A percentile compares a stretch with the other conserved stretches of the same genome.
Conservation (phyloP, 1,140 invertebrate genomes). For the Cotesia glomerata region DNA sequence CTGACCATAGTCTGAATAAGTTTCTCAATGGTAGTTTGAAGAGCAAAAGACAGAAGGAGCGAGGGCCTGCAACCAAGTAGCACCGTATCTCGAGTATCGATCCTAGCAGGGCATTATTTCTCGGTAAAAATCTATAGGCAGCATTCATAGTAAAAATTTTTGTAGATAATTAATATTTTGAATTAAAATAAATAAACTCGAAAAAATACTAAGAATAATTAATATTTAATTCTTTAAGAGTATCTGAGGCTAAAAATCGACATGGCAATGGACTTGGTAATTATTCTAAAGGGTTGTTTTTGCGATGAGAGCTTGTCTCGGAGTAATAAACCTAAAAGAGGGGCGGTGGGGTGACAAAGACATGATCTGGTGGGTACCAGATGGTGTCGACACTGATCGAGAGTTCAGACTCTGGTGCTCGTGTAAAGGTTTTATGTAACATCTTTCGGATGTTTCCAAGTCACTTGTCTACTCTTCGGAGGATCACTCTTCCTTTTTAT, state of each 20-base stretch:
- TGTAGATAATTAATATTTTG: too few species aligned
- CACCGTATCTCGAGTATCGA: not conserved
- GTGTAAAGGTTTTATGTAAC: conserved; percentile 29
- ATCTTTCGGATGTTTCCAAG: conserved; percentile 8
- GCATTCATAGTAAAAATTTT: not conserved
- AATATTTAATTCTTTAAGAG: not conserved
- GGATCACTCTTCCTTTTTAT: conserved; percentile 5
- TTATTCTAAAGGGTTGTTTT: conserved; percentile 26
- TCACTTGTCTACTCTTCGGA: conserved; percentile 8
- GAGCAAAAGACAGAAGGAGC: not conserved
- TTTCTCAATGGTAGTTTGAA: not conserved
- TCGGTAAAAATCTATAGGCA: not conserved
- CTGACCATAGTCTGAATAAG: not conserved
- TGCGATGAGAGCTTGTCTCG: conserved; percentile 15
- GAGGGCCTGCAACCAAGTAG: not conserved
- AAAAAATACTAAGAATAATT: not conserved
- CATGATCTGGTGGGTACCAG: conserved; percentile 27
- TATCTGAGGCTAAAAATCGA: not conserved
- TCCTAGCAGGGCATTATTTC: conserved; percentile 6
- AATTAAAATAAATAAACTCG: too few species aligned
- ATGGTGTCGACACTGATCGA: conserved; percentile 28
- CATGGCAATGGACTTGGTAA: conserved; percentile 15
- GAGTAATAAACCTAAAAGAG: conserved; percentile 23
- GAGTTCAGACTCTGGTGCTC: conserved; percentile 25
- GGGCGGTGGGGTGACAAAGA: conserved; percentile 16